These are phyloP conservation scores for Poecilus cupreus DNA, from an alignment of 2,888 invertebrate species.

Conservation along the genomic window DNA sequence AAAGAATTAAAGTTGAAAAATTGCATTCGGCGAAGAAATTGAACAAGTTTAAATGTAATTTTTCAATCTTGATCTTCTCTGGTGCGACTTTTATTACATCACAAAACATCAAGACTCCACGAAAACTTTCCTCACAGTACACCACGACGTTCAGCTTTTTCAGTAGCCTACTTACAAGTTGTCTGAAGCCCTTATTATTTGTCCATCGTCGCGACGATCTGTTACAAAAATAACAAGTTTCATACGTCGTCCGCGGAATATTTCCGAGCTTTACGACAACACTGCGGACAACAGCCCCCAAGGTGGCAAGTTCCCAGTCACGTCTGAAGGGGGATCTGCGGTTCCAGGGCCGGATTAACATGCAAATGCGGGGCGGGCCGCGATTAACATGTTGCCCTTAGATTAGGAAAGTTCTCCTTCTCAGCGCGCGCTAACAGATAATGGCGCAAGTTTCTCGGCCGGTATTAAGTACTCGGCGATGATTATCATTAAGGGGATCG, in stretches of 20 bases:
- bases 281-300: slow-evolving; percentile 18
- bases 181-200: slow-evolving; percentile 46
- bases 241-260: slow-evolving; percentile 31
- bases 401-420: slow-evolving; percentile 41
- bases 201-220: slow-evolving; percentile 47
- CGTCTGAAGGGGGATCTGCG: not conserved
- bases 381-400: slow-evolving; percentile 56
- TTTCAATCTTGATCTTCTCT: slow-evolving; percentile 2
- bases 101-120: not conserved
- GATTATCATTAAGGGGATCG: slow-evolving; percentile 52
- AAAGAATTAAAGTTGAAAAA: slow-evolving; percentile 11
- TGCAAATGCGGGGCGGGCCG: slow-evolving; percentile 49
- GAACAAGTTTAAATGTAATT: slow-evolving; percentile 34
- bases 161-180: slow-evolving; percentile 17
- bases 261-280: not conserved
- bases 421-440: slow-evolving; percentile 36
- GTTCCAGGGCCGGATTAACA: slow-evolving; percentile 51
- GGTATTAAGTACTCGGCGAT: slow-evolving; percentile 53
- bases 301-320: not conserved
- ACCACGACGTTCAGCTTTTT: not conserved
- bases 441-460: slow-evolving; percentile 46
- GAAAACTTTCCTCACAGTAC: not conserved
- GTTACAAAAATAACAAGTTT: slow-evolving; percentile 50
- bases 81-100: not conserved
- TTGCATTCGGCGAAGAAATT: not conserved